Evolutionary conservation across 2,113 vertebrate genomes (phyloP), one percentile per base, ranked within the genome.

Genomic region (Plecturocebus donacophilus): DNA sequence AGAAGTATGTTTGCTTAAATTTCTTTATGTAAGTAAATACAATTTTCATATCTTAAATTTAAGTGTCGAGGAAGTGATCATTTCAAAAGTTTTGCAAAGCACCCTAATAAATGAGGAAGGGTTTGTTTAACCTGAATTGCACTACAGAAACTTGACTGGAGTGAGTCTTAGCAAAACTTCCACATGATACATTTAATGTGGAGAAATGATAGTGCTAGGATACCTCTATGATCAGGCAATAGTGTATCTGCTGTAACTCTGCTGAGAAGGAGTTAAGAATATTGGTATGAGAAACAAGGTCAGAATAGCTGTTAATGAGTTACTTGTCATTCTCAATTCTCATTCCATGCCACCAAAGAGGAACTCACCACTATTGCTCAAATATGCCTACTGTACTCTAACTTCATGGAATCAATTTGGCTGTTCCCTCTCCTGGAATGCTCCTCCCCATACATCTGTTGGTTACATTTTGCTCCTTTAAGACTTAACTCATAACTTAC

Each of bases 321-420:
- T 77, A 30, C 0, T 14, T 61, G 21, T 42, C 35, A 5, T 76
- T 23, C 5, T 52, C 10, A 0, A 0, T 73, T 10, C 35, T 70
- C 10, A 35, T 11, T 68, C 30, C 11, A 10, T 21, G 13, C 1
- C 30, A 87, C 7, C 5, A 35, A 32, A 1, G n/a, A 5, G 3
- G 3, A 38, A 3, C 14, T 13, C 0, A 2, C 8, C 19, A 8
- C 30, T 54, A 1, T n/a, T 82, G 19, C 20, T 42, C 12, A 32
- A 42, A 42, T 10, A 42, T 21, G 52, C 5, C 87, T 76, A 27
- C 6, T 3, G 16, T 20, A 19, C 3, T 52, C 6, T 14, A 54
- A 16, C 3, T 38, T 77, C 66, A 76, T 5, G 5, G 42, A 6
- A 86, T 86, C 7, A 25, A 6, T 11, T 0, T 75, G 23, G 12